phyloP scores from a whole-genome alignment of 1,140 invertebrate genomes.

The Scaptomyza hsui region DNA sequence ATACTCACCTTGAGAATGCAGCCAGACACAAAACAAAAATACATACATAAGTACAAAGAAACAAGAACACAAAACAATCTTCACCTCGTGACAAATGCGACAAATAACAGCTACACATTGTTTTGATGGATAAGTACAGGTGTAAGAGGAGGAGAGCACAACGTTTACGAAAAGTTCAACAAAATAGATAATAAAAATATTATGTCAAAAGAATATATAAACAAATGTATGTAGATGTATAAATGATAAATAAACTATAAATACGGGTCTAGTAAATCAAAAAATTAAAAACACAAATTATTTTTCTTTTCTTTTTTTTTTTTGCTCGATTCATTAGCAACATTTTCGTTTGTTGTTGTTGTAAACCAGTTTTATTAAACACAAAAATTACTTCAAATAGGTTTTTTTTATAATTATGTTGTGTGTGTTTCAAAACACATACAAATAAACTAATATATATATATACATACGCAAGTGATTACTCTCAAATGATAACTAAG shows the following conservation, averaged over 20 bases:
- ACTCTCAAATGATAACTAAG: constrained; percentile 75
- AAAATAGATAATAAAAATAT: constrained; percentile 22
- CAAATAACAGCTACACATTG: constrained; percentile 45
- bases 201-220: constrained; percentile 15
- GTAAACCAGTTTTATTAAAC: constrained; percentile 73
- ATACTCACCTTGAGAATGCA: constrained; percentile 57
- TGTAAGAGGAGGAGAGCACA: constrained; percentile 51
- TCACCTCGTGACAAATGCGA: constrained; percentile 55
- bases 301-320: constrained; percentile 24
- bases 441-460: constrained; percentile 70
- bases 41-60: constrained; percentile 20
- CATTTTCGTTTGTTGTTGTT: constrained; percentile 53
- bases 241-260: constrained; percentile 55
- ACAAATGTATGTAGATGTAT: constrained; percentile 28
- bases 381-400: constrained; percentile 75
- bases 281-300: constrained; percentile 66
- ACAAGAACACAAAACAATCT: constrained; percentile 51
- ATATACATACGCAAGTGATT: constrained; percentile 74
- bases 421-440: constrained; percentile 33
- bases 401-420: constrained; percentile 58
- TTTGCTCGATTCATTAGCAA: constrained; percentile 69
- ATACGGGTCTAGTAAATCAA: constrained; percentile 40
- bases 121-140: constrained; percentile 26
- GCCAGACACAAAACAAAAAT: constrained; percentile 31
- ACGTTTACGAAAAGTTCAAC: constrained; percentile 52